Conservation (phyloP, 1,140 invertebrate genomes). For the Musca vetustissima region DNA sequence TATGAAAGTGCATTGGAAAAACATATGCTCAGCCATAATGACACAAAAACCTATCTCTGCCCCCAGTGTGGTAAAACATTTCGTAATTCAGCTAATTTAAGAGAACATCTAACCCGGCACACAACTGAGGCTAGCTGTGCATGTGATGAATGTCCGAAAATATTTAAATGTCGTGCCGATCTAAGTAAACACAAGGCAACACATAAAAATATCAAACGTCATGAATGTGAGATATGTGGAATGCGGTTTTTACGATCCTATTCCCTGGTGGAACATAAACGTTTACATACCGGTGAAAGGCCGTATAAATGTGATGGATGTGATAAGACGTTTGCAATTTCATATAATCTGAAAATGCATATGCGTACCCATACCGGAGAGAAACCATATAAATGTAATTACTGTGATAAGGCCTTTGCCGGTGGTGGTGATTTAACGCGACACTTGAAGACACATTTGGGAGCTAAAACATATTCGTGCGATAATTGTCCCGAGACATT, state of each 20-base stretch:
- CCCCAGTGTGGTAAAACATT: conserved; percentile 66
- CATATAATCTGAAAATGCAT: no score
- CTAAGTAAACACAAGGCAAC: not conserved
- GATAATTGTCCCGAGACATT: conserved; percentile 55
- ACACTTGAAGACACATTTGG: conserved; percentile 54
- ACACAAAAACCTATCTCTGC: conserved; percentile 66
- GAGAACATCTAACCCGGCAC: conserved; percentile 62
- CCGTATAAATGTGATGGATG: not conserved
- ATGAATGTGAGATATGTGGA: conserved; percentile 57
- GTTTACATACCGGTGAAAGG: not conserved
- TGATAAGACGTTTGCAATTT: conserved; percentile 31
- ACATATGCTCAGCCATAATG: conserved; percentile 64
- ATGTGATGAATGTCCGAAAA: conserved; percentile 56
- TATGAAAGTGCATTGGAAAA: conserved; percentile 53
- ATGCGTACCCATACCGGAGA: conserved; percentile 62
- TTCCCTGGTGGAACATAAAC: conserved; percentile 61
- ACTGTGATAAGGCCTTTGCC: conserved; percentile 56
- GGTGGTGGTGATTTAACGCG: conserved; percentile 57
- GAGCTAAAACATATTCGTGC: conserved; percentile 57
- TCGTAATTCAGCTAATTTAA: conserved; percentile 62
- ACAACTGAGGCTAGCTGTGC: conserved; percentile 56
- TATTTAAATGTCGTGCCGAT: conserved; percentile 34
- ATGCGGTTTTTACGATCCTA: conserved; percentile 59
- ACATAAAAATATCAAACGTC: conserved; percentile 35
- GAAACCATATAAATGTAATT: conserved; percentile 61